These are phyloP conservation scores for Aphodius granarius DNA, from an alignment of 2,888 invertebrate species.

Conservation along the genomic window DNA sequence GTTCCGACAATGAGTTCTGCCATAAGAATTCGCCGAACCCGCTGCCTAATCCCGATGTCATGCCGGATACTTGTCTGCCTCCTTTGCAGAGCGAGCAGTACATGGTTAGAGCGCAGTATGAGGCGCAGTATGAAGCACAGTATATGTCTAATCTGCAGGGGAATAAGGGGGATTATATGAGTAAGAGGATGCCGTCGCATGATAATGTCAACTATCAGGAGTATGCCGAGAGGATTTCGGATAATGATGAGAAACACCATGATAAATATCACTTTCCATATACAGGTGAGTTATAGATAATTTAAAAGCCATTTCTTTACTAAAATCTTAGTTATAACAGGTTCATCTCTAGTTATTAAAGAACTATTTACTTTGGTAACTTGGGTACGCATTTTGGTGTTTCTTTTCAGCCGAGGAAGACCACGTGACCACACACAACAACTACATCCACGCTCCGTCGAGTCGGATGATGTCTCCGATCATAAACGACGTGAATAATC, in stretches of 20 bases:
- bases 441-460: constrained; percentile 41
- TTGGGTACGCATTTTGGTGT: neutral
- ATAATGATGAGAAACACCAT: constrained; percentile 72
- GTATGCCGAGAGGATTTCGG: constrained; percentile 68
- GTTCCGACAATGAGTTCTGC: constrained; percentile 73
- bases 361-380: no score
- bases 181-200: constrained; percentile 47
- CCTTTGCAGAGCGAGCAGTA: constrained; percentile 58
- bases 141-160: constrained; percentile 42
- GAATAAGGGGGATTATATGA: constrained; percentile 47
- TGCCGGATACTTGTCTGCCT: constrained; percentile 63
- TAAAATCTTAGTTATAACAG: no score
- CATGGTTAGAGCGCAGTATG: constrained; percentile 48
- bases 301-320: no score
- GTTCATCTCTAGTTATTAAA: no score
- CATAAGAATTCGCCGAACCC: constrained; percentile 68
- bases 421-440: constrained; percentile 56
- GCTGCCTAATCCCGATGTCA: constrained; percentile 76
- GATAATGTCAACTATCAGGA: constrained; percentile 56
- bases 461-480: constrained; percentile 51
- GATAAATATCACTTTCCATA: constrained; percentile 86
- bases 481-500: constrained; percentile 60
- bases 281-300: constrained; percentile 59
- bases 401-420: constrained; percentile 70
- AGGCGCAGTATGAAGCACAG: constrained; percentile 39